Evolutionary conservation across 2,888 invertebrate species (phyloP), one percentile per base, ranked within the genome.

Genomic region (Eupithecia abbreviata): DNA sequence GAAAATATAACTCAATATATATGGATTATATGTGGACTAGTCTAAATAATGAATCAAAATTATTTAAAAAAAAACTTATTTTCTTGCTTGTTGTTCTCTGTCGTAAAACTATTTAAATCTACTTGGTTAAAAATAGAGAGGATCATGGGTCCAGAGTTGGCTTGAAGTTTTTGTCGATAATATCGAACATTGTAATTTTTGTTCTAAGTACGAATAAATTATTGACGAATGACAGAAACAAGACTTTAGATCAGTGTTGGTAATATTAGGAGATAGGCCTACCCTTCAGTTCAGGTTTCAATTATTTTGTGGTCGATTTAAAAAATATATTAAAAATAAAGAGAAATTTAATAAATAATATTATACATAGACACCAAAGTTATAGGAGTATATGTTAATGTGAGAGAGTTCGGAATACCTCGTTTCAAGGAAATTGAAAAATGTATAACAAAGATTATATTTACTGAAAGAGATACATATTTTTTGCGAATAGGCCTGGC

Each of bases 381-480:
- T 83, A 82, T 82, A 76, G 78, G 85, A 85, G 87, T 88, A 85
- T 84, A 88, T 86, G 83, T 74, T 66, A 15, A 82, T 82, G 85
- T 85, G 84, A 85, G 82, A 84, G 80, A 84, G 82, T 84, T 81
- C 78, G 77, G 74, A 85, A 85, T 89, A 89, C 86, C 87, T 87
- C 86, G 72, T 71, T 81, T 75, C 80, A 77, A 80, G 82, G 75
- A 80, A 79, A 78, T 73, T 78, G 76, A 76, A 79, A 80, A 78
- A 82, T 73, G 80, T 81, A 71, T 83, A 83, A 80, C 80, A 77
- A 81, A 30, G 30, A 62, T 30, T 65, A 82, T 66, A 78, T 80
- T 77, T 79, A 81, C 68, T 65, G 62, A 80, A 80, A 82, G 78
- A 83, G 77, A 82, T 68, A 66, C 75, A 75, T 80, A 79, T 80